Conservation (phyloP, 2,888 invertebrate genomes). For the Anticlea derivata region DNA sequence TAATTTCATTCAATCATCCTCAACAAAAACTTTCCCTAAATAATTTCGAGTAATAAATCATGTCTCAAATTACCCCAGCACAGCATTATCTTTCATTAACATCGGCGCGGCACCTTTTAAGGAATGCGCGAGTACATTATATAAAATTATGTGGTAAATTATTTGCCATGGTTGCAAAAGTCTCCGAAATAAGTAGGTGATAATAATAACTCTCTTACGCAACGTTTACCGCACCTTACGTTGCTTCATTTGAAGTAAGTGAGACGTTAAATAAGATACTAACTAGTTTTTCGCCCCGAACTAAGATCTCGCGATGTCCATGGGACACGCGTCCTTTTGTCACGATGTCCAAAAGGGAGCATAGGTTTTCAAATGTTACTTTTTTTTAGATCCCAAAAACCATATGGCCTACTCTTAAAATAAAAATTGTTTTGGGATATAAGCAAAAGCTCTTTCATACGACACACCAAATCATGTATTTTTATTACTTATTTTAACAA, state of each 20-base stretch:
- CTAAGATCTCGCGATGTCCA: no score
- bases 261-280: no score
- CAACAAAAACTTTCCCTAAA: conserved; percentile 19
- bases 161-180: conserved; percentile 22
- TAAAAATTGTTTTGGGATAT: no score
- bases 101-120: conserved; percentile 15
- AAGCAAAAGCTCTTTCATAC: no score
- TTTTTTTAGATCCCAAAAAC: no score
- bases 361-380: no score
- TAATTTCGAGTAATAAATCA: conserved; percentile 12
- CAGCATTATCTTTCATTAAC: conserved; percentile 17
- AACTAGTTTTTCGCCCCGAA: no score
- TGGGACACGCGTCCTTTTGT: no score
- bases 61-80: conserved; percentile 20
- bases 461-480: no score
- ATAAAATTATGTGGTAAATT: conserved; percentile 20
- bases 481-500: no score
- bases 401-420: no score
- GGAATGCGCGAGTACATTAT: conserved; percentile 8
- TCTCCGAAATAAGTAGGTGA: conserved; percentile 19
- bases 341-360: no score
- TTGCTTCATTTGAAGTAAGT: conserved; percentile 8
- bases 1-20: not conserved
- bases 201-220: conserved; percentile 11
- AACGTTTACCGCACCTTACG: conserved; percentile 17